Evolutionary conservation across 2,888 invertebrate species (phyloP).

Genomic region (Monochamus alternatus): DNA sequence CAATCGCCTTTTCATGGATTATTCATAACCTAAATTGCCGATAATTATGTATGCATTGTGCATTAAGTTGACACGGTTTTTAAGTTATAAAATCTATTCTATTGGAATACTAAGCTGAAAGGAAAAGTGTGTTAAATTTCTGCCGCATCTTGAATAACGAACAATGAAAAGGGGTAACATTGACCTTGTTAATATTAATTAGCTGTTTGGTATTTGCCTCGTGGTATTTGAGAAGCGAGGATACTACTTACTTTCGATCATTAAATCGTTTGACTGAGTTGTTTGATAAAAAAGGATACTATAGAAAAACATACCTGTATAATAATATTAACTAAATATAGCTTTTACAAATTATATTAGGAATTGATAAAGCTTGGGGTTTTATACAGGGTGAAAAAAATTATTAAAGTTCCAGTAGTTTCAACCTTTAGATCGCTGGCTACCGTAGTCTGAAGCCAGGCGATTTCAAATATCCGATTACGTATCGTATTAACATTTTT

Average conservation of each 20-base stretch:
- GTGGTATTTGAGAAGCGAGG: conserved; percentile 1
- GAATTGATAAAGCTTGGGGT: too few relatives aligned
- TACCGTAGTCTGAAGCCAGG: too few relatives aligned
- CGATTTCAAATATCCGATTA: too few relatives aligned
- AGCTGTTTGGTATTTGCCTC: not conserved
- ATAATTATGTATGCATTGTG: conserved; percentile 8
- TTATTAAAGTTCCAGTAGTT: too few relatives aligned
- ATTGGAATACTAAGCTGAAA: not conserved
- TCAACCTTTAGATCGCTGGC: too few relatives aligned
- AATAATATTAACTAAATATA: too few relatives aligned
- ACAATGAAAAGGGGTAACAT: conserved; percentile 12
- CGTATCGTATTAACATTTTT: too few relatives aligned
- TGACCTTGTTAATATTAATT: conserved; percentile 4
- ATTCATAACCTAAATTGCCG: conserved; percentile 13
- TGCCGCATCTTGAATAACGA: conserved; percentile 2
- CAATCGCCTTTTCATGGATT: not conserved
- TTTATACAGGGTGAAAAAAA: too few relatives aligned
- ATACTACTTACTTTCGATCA: conserved; percentile 2
- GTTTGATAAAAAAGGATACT: too few relatives aligned
- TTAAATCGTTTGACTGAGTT: not conserved
- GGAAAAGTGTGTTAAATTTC: not conserved
- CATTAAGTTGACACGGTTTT: conserved; percentile 3
- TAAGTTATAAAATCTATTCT: conserved; percentile 11
- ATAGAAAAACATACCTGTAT: too few relatives aligned
- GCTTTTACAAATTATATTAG: too few relatives aligned